These are phyloP conservation scores for Cactoblastis cactorum DNA, from an alignment of 2,888 invertebrate species.

Conservation along the genomic window DNA sequence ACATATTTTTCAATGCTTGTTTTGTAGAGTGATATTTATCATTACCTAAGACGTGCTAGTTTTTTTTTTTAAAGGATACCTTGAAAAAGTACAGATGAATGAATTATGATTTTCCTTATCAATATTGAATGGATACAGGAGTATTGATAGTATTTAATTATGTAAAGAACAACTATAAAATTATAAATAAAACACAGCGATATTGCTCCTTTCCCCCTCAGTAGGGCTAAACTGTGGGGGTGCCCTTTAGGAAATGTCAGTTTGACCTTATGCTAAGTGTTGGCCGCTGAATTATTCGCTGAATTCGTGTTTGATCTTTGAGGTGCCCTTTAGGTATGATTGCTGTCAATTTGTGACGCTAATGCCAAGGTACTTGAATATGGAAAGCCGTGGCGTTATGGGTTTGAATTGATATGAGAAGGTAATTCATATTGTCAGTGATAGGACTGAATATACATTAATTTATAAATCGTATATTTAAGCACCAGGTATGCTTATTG, in stretches of 20 bases:
- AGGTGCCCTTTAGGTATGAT: conserved; percentile 61
- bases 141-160: no score
- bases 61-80: no score
- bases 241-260: conserved; percentile 62
- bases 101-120: no score
- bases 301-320: conserved; percentile 64
- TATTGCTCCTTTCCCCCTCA: conserved; percentile 45
- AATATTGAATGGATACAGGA: no score
- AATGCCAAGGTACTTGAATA: conserved; percentile 29
- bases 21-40: no score
- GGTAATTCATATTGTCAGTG: not conserved
- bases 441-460: no score
- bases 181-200: not conserved
- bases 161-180: no score
- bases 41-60: no score
- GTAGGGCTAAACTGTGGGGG: conserved; percentile 25
- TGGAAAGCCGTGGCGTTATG: conserved; percentile 13
- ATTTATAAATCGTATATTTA: no score
- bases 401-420: not conserved
- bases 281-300: conserved; percentile 58
- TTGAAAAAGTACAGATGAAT: no score
- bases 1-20: no score
- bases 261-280: conserved; percentile 75
- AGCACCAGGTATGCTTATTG: no score
- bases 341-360: conserved; percentile 53